phyloP scores from a whole-genome alignment of 2,888 invertebrate genomes.

The Parnassius orleans region DNA sequence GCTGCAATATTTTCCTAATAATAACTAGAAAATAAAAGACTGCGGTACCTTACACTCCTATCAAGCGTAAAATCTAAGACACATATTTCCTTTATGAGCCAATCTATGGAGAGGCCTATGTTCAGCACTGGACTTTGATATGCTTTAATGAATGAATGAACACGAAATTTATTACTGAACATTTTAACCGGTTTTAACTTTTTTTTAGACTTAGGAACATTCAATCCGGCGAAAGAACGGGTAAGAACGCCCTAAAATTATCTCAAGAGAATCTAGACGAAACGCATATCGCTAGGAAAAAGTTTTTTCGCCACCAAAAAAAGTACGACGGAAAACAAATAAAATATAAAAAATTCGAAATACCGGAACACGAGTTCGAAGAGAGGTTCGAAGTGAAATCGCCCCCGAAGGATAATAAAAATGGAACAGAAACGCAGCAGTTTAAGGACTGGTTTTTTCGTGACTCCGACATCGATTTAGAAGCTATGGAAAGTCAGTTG shows the following conservation, averaged over 20 bases:
- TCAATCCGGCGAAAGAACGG: constrained; percentile 56
- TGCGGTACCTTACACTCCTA: too few species aligned
- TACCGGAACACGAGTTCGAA: constrained; percentile 83
- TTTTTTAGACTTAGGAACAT: constrained; percentile 59
- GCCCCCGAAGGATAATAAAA: constrained; percentile 56
- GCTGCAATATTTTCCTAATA: too few species aligned
- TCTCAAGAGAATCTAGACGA: constrained; percentile 43
- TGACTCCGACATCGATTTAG: constrained; percentile 64
- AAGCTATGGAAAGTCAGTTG: constrained; percentile 56
- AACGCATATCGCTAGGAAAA: constrained; percentile 50
- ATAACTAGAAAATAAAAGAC: too few species aligned
- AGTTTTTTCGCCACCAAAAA: constrained; percentile 71
- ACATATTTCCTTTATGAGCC: too few species aligned
- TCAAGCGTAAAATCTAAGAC: too few species aligned
- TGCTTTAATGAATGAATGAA: too few species aligned
- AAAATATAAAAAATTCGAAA: constrained; percentile 51
- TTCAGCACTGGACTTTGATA: background rate
- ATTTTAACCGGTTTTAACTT: background rate
- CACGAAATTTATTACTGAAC: background rate
- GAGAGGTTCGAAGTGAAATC: constrained; percentile 79
- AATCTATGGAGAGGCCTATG: background rate
- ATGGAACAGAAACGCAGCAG: constrained; percentile 40
- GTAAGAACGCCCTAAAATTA: constrained; percentile 46
- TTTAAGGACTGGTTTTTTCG: constrained; percentile 71
- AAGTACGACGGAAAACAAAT: constrained; percentile 43